Percentiles rank a stretch among this genome's conserved stretches.
Conservation (phyloP, 2,888 invertebrate species). For the Plagodis pulveraria region DNA sequence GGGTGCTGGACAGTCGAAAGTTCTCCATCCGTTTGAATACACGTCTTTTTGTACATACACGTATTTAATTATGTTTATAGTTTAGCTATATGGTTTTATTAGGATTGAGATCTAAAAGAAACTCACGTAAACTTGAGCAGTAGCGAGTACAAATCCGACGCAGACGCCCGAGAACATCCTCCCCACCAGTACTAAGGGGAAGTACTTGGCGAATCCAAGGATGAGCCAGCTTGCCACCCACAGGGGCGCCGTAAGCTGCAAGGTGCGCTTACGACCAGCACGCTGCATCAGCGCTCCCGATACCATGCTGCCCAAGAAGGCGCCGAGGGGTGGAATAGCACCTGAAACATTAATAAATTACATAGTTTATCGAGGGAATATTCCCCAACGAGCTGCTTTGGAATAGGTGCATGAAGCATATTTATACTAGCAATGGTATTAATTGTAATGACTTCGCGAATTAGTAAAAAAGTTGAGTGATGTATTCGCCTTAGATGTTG, state of each 20-base stretch:
- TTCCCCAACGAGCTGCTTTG: too few species aligned
- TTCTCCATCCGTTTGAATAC: too few species aligned
- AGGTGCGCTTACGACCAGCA: slow-evolving; percentile 79
- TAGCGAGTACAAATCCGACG: slow-evolving; percentile 85
- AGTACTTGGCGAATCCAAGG: slow-evolving; percentile 77
- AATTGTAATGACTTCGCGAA: too few species aligned
- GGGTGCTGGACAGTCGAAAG: too few species aligned
- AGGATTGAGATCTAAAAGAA: not conserved
- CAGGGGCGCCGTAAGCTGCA: slow-evolving; percentile 78
- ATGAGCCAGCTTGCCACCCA: slow-evolving; percentile 83
- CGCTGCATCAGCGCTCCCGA: slow-evolving; percentile 83
- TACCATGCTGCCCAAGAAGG: slow-evolving; percentile 81
- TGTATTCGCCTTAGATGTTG: too few species aligned
- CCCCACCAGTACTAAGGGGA: slow-evolving; percentile 78
- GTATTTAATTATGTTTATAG: too few species aligned
- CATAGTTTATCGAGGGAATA: too few species aligned
- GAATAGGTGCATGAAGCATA: too few species aligned
- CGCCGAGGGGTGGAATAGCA: slow-evolving; percentile 84
- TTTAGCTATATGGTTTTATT: too few species aligned
- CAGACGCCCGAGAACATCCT: slow-evolving; percentile 85
- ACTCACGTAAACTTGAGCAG: slow-evolving; percentile 87
- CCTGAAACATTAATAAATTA: slow-evolving; percentile 53
- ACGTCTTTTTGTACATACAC: too few species aligned
- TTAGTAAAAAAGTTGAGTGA: too few species aligned
- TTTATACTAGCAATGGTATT: too few species aligned